These are phyloP conservation scores for Branchipolynoe longqiensis DNA, from an alignment of 2,888 invertebrate genomes.

Conservation along the genomic window DNA sequence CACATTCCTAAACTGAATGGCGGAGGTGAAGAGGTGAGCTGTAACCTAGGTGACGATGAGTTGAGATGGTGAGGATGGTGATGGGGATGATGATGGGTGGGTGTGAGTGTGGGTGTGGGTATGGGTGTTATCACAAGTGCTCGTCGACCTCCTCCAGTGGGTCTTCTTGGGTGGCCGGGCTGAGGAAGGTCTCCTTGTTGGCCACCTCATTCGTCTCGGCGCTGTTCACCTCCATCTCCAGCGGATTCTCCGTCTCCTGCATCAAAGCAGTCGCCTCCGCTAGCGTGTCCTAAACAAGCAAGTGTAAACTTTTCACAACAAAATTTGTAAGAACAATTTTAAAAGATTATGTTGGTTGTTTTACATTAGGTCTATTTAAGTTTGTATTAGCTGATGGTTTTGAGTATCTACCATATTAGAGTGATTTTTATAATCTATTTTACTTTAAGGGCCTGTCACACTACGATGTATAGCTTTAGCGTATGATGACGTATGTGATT, in stretches of 20 bases:
- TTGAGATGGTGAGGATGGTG: neutral
- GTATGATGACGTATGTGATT: no score
- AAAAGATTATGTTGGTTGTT: neutral
- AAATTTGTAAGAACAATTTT: neutral
- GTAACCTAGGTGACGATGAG: neutral
- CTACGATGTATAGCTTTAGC: no score
- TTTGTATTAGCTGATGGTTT: no score
- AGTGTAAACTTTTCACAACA: no score
- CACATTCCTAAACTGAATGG: neutral
- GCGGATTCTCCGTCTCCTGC: conserved; percentile 78
- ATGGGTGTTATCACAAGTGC: conserved; percentile 21
- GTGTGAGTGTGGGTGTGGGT: no score
- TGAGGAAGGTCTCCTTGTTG: neutral
- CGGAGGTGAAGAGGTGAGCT: neutral
- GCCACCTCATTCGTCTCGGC: conserved; percentile 30
- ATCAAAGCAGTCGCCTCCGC: conserved; percentile 83
- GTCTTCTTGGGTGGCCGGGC: conserved; percentile 27
- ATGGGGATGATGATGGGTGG: neutral
- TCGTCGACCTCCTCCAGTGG: conserved; percentile 51
- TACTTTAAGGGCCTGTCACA: no score
- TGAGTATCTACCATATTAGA: no score
- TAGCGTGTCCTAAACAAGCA: conserved; percentile 80
- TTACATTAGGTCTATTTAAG: no score
- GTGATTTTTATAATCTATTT: no score
- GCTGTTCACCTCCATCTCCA: conserved; percentile 60